phyloP scores from a whole-genome alignment of 2,888 invertebrate species.

The Tethea ocularis region DNA sequence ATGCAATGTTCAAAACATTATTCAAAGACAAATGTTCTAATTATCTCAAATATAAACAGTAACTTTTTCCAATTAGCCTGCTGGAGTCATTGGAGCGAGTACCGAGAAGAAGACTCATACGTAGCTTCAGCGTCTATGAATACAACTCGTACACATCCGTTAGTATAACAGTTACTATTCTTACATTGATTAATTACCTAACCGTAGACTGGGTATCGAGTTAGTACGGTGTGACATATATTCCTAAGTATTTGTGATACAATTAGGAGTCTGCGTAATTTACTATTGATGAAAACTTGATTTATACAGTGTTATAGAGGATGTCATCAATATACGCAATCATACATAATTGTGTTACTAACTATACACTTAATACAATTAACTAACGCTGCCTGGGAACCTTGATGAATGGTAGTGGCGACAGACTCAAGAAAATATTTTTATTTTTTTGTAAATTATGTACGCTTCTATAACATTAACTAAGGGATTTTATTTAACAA shows the following conservation, averaged over 20 bases:
- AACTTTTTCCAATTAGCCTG: conserved; percentile 37
- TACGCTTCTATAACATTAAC: too few species aligned
- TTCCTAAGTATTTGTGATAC: background rate
- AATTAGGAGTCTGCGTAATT: background rate
- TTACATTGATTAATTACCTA: background rate
- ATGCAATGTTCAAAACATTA: too few species aligned
- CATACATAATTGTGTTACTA: too few species aligned
- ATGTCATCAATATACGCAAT: too few species aligned
- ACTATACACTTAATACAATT: too few species aligned
- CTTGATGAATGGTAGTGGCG: too few species aligned
- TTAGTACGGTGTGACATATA: background rate
- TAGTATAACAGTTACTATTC: conserved; percentile 33
- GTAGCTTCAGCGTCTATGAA: conserved; percentile 47
- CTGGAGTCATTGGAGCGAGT: conserved; percentile 47
- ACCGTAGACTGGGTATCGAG: background rate
- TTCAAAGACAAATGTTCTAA: background rate
- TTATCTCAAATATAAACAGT: background rate
- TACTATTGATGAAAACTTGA: background rate
- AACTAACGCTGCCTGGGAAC: too few species aligned
- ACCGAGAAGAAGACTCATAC: conserved; percentile 52
- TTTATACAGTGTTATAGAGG: background rate
- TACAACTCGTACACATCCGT: conserved; percentile 61
- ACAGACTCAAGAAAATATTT: too few species aligned
- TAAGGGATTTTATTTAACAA: too few species aligned
- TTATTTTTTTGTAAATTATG: too few species aligned